Evolutionary conservation across 2,797 vertebrate genomes (phyloP).

Genomic region (Manis pentadactyla): DNA sequence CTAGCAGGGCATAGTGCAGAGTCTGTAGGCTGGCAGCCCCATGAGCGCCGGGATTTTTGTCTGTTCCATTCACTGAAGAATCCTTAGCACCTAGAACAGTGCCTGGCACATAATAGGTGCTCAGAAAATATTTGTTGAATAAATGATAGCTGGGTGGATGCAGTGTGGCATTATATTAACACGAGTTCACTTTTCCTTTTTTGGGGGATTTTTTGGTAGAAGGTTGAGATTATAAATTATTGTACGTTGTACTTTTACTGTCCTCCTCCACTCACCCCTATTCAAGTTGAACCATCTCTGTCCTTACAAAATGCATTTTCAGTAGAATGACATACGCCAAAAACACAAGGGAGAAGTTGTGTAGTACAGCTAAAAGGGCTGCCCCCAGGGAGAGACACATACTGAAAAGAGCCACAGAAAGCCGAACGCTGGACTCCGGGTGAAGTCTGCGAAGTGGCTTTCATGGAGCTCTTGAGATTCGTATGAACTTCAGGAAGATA

Average conservation of each 20-base stretch:
- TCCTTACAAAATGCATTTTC: not conserved
- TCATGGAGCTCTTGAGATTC: slow-evolving; percentile 12
- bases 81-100: not conserved
- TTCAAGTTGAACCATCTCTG: not conserved
- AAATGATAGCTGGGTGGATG: not conserved
- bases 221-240: not conserved
- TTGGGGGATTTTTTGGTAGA: not conserved
- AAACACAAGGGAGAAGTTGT: not conserved
- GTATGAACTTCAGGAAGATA: not conserved
- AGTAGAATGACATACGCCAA: not conserved
- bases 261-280: not conserved
- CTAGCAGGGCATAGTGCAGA: not conserved
- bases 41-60: not conserved
- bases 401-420: not conserved
- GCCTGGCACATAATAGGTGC: not conserved
- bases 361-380: not conserved
- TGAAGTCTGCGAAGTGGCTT: not conserved
- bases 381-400: not conserved
- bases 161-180: not conserved
- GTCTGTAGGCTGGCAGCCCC: not conserved
- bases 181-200: not conserved
- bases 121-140: not conserved
- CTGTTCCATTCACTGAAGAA: not conserved
- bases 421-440: not conserved
- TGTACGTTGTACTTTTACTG: not conserved